phyloP scores from a whole-genome alignment of 1,140 invertebrate species.

The Aphaenogaster rudis region DNA sequence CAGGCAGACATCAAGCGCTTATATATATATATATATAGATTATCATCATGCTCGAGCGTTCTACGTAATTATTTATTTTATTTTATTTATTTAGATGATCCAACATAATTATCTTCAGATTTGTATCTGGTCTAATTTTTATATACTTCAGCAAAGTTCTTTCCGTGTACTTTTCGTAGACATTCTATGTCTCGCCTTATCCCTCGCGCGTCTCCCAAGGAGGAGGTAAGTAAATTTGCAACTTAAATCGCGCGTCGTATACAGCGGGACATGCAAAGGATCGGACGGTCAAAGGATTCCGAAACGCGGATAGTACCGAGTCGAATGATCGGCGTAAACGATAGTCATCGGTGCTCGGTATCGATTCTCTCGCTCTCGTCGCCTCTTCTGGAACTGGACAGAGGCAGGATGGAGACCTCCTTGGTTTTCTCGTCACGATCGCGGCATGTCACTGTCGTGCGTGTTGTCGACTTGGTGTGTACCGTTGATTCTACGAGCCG shows the following conservation, averaged over 20 bases:
- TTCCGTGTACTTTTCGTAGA: too few species aligned
- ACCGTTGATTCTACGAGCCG: slow-evolving; percentile 72
- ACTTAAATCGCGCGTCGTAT: slow-evolving; percentile 24
- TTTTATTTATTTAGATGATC: too few species aligned
- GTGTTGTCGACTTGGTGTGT: slow-evolving; percentile 75
- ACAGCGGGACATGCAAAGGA: slow-evolving; percentile 46
- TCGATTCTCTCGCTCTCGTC: slow-evolving; percentile 66
- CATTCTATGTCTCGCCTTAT: neutral
- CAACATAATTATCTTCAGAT: too few species aligned
- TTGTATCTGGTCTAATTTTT: too few species aligned
- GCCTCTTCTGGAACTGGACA: slow-evolving; percentile 37
- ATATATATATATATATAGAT: too few species aligned
- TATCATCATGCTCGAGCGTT: too few species aligned
- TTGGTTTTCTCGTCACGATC: slow-evolving; percentile 82
- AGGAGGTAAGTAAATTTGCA: slow-evolving; percentile 41
- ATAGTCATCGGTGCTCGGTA: slow-evolving; percentile 60
- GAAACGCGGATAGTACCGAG: slow-evolving; percentile 63
- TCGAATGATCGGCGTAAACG: slow-evolving; percentile 73
- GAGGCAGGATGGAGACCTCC: slow-evolving; percentile 19
- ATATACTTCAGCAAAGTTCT: too few species aligned
- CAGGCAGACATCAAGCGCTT: too few species aligned
- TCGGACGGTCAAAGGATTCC: slow-evolving; percentile 58
- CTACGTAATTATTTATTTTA: too few species aligned
- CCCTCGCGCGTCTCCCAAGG: neutral
- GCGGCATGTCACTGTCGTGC: slow-evolving; percentile 79